Percentiles rank a stretch among this genome's conserved stretches.
Evolutionary conservation across 2,888 invertebrate species (phyloP).

Genomic region (Branchipolynoe longqiensis): DNA sequence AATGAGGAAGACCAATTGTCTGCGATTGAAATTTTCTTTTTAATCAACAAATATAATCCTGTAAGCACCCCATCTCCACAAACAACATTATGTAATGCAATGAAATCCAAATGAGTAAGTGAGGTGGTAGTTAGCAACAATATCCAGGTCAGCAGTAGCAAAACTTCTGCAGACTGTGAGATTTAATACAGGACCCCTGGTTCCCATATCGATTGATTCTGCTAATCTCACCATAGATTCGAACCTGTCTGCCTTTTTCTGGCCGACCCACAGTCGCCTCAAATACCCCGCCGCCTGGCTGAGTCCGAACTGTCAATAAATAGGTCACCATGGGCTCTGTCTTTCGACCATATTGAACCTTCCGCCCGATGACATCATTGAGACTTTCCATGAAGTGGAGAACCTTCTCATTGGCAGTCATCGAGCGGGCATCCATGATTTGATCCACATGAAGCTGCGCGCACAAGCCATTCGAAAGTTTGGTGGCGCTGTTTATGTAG

Average conservation of each 20-base stretch:
- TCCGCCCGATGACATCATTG: constrained; percentile 56
- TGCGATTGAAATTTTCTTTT: no score
- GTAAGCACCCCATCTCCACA: no score
- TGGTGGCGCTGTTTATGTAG: constrained; percentile 86
- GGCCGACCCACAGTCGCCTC: constrained; percentile 88
- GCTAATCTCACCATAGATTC: constrained; percentile 86
- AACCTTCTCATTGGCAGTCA: constrained; percentile 70
- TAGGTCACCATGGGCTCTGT: constrained; percentile 78
- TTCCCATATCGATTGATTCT: constrained; percentile 81
- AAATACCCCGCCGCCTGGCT: constrained; percentile 88
- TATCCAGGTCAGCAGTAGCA: constrained; percentile 78
- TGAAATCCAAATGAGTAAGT: no score
- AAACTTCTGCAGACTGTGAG: constrained; percentile 75
- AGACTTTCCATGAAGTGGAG: constrained; percentile 73
- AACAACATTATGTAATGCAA: no score
- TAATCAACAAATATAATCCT: no score
- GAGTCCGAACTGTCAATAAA: constrained; percentile 85
- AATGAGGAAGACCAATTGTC: no score
- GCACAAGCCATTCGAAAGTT: constrained; percentile 71
- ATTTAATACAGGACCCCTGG: constrained; percentile 80
- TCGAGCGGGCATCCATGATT: constrained; percentile 87
- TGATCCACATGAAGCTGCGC: constrained; percentile 84
- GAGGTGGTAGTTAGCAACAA: no score
- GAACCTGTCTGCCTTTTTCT: constrained; percentile 76
- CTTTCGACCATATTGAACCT: constrained; percentile 64